Evolutionary conservation across 2,888 invertebrate genomes (phyloP), one percentile per base, ranked within the genome.

Genomic region (Cerastis leucographa): DNA sequence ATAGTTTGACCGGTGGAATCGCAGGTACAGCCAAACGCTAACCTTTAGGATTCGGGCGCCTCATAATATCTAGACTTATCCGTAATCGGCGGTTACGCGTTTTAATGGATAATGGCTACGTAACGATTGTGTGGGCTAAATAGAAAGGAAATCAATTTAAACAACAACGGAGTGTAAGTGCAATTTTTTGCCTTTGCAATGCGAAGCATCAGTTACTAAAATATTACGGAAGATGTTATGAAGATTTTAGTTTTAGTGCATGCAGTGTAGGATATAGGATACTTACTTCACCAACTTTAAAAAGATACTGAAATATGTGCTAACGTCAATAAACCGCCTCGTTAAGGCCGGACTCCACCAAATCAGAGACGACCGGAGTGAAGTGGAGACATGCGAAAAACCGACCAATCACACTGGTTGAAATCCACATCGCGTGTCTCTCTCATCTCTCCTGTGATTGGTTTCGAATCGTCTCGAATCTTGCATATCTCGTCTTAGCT

Each of bases 1-100:
- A 93, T 92, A 90, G 91, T 86, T 89, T 90, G 91, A 90, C 91
- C 91, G 89, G 88, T 84, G 89, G 88, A 76, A 40, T 89, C 90
- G 89, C 91, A 88, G 85, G 78, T 85, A 78, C 62, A 80, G 86
- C 81, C 89, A 84, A 89, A 91, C 88, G 84, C 88, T 92, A 92
- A 92, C 92, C 91, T 93, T 92, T 92, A 79, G 76, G 74, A 74
- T 76, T 84, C 73, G 71, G 83, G 78, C 75, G 59, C 71, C 79
- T 81, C 78, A 51, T 81, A 83, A 56, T 79, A 75, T 84, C 54
- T 51, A 80, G 78, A 89, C 87, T 70, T 89, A 71, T 35, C 62
- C 64, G 51, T 83, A 78, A 78, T 78, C 59, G 67, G 75, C 49
- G n/a, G 78, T 80, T 84, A 74, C 35, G 74, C 72, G 66, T 68